These are phyloP conservation scores for Morelia viridis DNA, from an alignment of 2,797 vertebrate species.

Conservation along the genomic window DNA sequence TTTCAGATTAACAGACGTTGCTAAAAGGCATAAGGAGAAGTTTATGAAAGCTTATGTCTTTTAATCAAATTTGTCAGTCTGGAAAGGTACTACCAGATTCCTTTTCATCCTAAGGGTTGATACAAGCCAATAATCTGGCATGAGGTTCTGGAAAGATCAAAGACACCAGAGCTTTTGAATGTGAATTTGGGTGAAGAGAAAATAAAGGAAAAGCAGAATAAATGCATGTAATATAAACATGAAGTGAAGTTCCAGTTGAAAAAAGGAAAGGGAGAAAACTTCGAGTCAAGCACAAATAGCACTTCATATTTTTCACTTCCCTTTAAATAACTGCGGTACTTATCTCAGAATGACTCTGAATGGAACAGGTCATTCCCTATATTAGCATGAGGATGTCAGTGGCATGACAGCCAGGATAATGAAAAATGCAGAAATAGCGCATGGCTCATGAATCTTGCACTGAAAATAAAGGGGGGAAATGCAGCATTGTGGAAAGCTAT, in stretches of 20 bases:
- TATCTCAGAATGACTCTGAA: slow-evolving; percentile 48
- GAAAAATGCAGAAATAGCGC: slow-evolving; percentile 57
- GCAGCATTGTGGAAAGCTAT: neutral
- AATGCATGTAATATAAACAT: neutral
- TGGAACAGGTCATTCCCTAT: slow-evolving; percentile 34
- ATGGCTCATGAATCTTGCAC: slow-evolving; percentile 43
- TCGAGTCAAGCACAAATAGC: slow-evolving; percentile 31
- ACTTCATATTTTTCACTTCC: slow-evolving; percentile 41
- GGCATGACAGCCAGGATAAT: slow-evolving; percentile 52
- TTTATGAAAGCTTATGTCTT: neutral
- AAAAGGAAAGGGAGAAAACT: neutral
- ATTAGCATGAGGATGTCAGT: slow-evolving; percentile 52
- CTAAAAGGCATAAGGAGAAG: neutral
- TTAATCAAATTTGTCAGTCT: neutral
- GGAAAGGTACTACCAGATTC: neutral
- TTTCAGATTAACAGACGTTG: neutral
- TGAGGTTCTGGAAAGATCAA: neutral
- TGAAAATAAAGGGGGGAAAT: slow-evolving; percentile 26
- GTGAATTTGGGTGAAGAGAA: neutral
- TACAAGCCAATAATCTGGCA: neutral
- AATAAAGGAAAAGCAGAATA: neutral
- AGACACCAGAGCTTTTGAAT: neutral
- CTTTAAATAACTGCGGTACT: slow-evolving; percentile 37
- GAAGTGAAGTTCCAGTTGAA: slow-evolving; percentile 28
- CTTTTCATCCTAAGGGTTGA: neutral